Percentiles rank a stretch among this genome's conserved stretches.
Evolutionary conservation across 2,113 vertebrate species (phyloP).

Genomic region (Apodemus sylvaticus): DNA sequence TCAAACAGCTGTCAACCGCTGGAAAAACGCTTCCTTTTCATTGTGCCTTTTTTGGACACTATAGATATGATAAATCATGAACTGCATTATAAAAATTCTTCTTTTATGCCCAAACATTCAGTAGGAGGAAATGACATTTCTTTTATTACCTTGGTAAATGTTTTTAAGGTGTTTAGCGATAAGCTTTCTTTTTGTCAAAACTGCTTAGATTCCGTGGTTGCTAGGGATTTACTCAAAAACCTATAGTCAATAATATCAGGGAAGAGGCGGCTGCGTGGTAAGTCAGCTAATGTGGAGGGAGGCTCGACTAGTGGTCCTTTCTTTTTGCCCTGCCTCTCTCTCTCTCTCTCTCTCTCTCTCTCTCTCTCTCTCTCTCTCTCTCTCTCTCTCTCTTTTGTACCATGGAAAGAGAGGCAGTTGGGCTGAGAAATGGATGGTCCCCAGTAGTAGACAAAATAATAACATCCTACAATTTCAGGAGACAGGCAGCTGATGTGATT

Average conservation of each 20-base stretch:
- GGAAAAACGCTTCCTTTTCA: constrained; percentile 71
- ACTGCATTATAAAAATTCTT: constrained; percentile 75
- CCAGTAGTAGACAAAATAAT: constrained; percentile 45
- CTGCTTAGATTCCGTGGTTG: constrained; percentile 65
- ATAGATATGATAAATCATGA: constrained; percentile 70
- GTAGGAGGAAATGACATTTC: constrained; percentile 75
- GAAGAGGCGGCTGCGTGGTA: not conserved
- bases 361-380: constrained; percentile 35
- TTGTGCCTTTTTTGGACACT: constrained; percentile 75
- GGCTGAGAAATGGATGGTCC: constrained; percentile 41
- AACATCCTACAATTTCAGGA: constrained; percentile 27
- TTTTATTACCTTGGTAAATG: constrained; percentile 77
- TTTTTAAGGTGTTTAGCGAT: constrained; percentile 76
- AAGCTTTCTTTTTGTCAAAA: constrained; percentile 74
- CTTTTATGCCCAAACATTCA: constrained; percentile 77
- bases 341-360: constrained; percentile 46
- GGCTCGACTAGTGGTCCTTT: not conserved
- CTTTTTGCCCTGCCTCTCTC: constrained; percentile 20
- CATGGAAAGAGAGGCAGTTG: constrained; percentile 50
- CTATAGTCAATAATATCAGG: constrained; percentile 58
- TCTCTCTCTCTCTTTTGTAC: constrained; percentile 55
- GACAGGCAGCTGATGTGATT: constrained; percentile 30
- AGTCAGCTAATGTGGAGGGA: constrained; percentile 30
- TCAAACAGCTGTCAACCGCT: constrained; percentile 73
- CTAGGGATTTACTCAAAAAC: constrained; percentile 71